These are phyloP conservation scores for Leptogaster cylindrica DNA, from an alignment of 2,888 invertebrate genomes.

Conservation along the genomic window DNA sequence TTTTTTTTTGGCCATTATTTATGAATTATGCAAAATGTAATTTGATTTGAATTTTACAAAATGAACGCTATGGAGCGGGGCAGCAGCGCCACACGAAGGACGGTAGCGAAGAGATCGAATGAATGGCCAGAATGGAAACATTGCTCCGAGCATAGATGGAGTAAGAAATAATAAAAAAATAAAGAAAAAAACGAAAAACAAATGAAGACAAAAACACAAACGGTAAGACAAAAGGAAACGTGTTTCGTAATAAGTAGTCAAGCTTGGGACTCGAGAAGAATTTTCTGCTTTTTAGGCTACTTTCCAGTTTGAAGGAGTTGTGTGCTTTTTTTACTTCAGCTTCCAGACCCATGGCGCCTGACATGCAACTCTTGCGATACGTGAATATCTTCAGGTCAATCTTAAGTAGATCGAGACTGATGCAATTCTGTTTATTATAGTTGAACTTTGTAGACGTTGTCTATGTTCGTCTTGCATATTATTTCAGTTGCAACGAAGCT, in stretches of 20 bases:
- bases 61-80: not conserved
- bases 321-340: not conserved
- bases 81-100: not conserved
- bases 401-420: too few species aligned
- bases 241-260: slow-evolving; percentile 2
- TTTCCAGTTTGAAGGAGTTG: not conserved
- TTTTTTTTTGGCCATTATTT: slow-evolving; percentile 38
- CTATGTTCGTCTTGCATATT: too few species aligned
- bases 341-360: slow-evolving; percentile 24
- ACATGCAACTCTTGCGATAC: slow-evolving; percentile 8
- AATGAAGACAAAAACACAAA: too few species aligned
- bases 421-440: too few species aligned
- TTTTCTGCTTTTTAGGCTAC: not conserved
- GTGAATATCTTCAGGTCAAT: slow-evolving; percentile 9
- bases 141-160: not conserved
- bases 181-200: too few species aligned
- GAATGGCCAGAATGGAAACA: not conserved
- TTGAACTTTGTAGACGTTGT: too few species aligned
- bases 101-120: not conserved
- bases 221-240: slow-evolving; percentile 11
- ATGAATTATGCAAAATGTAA: slow-evolving; percentile 46
- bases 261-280: not conserved
- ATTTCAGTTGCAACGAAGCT: too few species aligned
- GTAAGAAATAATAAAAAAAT: too few species aligned
- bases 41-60: slow-evolving; percentile 44